Conservation (phyloP, 2,888 invertebrate genomes). For the Sarcophaga variegata region DNA sequence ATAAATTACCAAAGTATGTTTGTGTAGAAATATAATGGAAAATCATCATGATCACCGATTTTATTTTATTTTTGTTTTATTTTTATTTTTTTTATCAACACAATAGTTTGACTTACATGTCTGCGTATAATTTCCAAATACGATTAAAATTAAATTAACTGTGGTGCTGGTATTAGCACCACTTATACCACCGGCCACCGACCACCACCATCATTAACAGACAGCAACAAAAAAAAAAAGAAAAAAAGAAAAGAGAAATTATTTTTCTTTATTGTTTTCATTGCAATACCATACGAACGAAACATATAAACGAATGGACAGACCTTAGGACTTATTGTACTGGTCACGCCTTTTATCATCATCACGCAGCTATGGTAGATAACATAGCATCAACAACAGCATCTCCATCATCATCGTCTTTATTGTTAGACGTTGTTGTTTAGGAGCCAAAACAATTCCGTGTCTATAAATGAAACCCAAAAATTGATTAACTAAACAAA, state of each 20-base stretch:
- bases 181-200: background rate
- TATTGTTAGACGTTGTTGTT: too few relatives aligned
- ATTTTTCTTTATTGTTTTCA: background rate
- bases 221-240: background rate
- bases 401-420: background rate
- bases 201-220: background rate
- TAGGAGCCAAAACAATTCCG: too few relatives aligned
- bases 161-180: background rate
- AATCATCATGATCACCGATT: conserved; percentile 25
- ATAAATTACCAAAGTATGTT: background rate
- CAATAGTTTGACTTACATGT: conserved; percentile 21
- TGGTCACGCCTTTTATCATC: conserved; percentile 32
- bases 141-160: conserved; percentile 58
- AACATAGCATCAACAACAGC: background rate
- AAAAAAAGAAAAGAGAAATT: background rate
- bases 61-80: background rate
- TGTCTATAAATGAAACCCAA: too few relatives aligned
- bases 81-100: conserved; percentile 31
- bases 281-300: background rate
- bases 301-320: too few relatives aligned
- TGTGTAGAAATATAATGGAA: background rate
- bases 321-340: background rate
- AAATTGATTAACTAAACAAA: too few relatives aligned
- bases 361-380: background rate
- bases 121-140: conserved; percentile 27